Evolutionary conservation across 2,113 vertebrate genomes (phyloP).

Genomic region (Paratilapia polleni): DNA sequence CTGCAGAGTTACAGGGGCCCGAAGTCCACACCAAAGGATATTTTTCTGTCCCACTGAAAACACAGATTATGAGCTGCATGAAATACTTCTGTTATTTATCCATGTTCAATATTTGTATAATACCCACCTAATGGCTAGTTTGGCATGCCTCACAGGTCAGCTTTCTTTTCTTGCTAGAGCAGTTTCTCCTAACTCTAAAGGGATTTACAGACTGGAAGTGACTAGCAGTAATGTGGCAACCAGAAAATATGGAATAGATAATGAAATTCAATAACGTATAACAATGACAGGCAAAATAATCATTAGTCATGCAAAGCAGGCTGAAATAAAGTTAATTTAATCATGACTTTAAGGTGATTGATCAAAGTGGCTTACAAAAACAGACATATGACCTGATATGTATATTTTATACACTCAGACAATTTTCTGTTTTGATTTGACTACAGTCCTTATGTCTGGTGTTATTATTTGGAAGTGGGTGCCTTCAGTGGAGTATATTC

Average conservation of each 20-base stretch:
- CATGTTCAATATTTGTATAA: too few relatives aligned
- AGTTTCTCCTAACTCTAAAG: not conserved
- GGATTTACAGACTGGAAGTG: not conserved
- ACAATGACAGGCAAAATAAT: not conserved
- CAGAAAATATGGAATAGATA: not conserved
- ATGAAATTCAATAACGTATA: not conserved
- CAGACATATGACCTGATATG: too few relatives aligned
- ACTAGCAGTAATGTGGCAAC: not conserved
- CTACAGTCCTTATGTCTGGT: too few relatives aligned
- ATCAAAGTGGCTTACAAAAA: too few relatives aligned
- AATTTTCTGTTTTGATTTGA: too few relatives aligned
- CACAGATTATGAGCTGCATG: not conserved
- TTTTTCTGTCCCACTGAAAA: not conserved
- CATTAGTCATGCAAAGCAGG: not conserved
- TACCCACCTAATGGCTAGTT: not conserved
- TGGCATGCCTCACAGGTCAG: not conserved
- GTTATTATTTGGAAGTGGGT: too few relatives aligned
- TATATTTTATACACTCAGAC: too few relatives aligned
- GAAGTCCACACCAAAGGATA: not conserved
- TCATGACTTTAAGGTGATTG: too few relatives aligned
- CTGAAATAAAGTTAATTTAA: too few relatives aligned
- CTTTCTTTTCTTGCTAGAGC: not conserved
- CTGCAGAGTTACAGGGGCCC: not conserved
- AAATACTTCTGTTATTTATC: not conserved
- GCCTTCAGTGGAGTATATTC: too few relatives aligned